Percentiles rank a stretch among this genome's conserved stretches.
Evolutionary conservation across 2,797 vertebrate species (phyloP).

Genomic region (Pseudochirops corinnae): DNA sequence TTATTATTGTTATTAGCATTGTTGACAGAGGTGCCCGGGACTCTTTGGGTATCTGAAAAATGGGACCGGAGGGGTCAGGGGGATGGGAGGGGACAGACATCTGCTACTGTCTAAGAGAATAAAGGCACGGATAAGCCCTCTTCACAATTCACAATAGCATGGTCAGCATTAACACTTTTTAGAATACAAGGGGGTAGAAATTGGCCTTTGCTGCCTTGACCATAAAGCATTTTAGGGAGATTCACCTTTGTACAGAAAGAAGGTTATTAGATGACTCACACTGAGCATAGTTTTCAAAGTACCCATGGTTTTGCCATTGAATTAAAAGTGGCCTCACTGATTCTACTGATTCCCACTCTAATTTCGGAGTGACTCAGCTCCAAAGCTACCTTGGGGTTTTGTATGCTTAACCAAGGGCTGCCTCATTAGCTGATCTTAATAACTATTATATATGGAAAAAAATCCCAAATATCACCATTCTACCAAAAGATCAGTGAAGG

Average conservation of each 20-base stretch:
- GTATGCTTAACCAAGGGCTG: background rate
- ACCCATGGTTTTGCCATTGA: constrained; percentile 16
- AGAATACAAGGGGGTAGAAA: background rate
- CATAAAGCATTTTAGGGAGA: background rate
- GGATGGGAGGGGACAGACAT: background rate
- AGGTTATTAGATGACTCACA: background rate
- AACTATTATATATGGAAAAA: background rate
- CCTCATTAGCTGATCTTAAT: background rate
- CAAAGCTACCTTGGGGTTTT: background rate
- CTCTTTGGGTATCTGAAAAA: background rate
- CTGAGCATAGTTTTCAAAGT: background rate
- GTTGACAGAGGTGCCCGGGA: background rate
- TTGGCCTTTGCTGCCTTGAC: background rate
- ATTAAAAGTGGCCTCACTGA: background rate
- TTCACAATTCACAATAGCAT: background rate
- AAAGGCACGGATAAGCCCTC: background rate
- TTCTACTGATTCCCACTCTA: background rate
- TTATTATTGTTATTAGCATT: background rate
- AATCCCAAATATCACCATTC: background rate
- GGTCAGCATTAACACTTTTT: background rate
- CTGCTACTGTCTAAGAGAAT: background rate
- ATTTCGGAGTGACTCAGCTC: background rate
- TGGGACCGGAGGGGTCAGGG: background rate
- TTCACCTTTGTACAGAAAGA: constrained; percentile 34
- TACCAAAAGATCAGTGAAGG: background rate